Conservation (phyloP, 2,888 invertebrate species). For the Mycalesis mineus region DNA sequence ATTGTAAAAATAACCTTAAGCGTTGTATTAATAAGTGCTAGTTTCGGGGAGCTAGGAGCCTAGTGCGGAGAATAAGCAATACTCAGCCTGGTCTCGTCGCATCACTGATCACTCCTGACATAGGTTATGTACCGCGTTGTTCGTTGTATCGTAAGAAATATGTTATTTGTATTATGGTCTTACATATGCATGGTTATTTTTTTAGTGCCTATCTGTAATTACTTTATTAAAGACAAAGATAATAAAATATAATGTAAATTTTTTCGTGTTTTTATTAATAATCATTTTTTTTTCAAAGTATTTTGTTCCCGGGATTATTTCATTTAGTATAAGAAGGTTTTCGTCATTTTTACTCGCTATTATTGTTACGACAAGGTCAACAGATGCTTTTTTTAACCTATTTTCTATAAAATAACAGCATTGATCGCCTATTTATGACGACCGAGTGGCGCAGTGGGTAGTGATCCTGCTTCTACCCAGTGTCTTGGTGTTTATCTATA, state of each 20-base stretch:
- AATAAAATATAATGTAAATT: slow-evolving; percentile 76
- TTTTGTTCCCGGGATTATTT: too few relatives aligned
- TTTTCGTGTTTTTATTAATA: slow-evolving; percentile 46
- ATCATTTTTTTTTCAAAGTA: too few relatives aligned
- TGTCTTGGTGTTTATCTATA: too few relatives aligned
- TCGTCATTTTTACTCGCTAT: too few relatives aligned
- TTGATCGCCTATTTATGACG: too few relatives aligned
- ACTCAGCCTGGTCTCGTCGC: slow-evolving; percentile 16
- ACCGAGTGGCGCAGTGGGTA: too few relatives aligned
- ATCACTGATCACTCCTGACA: slow-evolving; percentile 13
- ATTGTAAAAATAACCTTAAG: slow-evolving; percentile 10
- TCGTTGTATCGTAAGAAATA: slow-evolving; percentile 65
- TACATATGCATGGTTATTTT: slow-evolving; percentile 77
- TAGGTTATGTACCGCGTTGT: slow-evolving; percentile 45
- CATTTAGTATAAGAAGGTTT: too few relatives aligned
- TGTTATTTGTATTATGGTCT: slow-evolving; percentile 74
- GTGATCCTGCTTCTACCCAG: too few relatives aligned
- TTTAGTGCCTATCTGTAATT: slow-evolving; percentile 79
- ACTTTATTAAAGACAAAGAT: slow-evolving; percentile 79
- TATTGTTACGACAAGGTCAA: too few relatives aligned
- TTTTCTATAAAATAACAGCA: too few relatives aligned
- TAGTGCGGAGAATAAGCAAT: background rate
- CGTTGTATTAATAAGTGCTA: slow-evolving; percentile 4
- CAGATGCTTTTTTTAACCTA: too few relatives aligned
- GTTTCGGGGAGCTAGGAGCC: slow-evolving; percentile 6